Percentiles rank a stretch among this genome's conserved stretches.
Evolutionary conservation across 2,797 vertebrate genomes (phyloP).

Genomic region (Anguilla marmorata): DNA sequence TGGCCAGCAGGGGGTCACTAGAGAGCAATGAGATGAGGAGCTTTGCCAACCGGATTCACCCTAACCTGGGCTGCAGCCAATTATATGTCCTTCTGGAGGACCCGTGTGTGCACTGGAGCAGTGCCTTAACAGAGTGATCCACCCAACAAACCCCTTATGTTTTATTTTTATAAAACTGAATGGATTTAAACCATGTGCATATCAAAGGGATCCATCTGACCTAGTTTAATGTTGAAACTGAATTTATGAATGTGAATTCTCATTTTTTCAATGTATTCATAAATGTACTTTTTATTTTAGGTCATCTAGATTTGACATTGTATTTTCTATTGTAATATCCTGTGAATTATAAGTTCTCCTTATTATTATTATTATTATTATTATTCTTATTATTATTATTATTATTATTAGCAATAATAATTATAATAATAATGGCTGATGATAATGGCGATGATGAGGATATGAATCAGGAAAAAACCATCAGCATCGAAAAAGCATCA

Average conservation of each 20-base stretch:
- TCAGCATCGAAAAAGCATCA: too few species aligned
- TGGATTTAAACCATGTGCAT: not conserved
- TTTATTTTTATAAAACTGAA: not conserved
- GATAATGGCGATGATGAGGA: not conserved
- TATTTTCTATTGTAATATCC: not conserved
- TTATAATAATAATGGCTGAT: not conserved
- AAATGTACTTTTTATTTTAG: not conserved
- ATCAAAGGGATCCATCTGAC: not conserved
- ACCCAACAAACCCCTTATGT: too few species aligned
- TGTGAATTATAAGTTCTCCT: not conserved
- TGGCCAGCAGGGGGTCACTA: not conserved
- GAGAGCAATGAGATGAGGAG: not conserved
- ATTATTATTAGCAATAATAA: too few species aligned
- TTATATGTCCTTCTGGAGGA: too few species aligned
- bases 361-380: not conserved
- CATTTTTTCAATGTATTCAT: not conserved
- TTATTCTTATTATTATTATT: too few species aligned
- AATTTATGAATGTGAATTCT: not conserved
- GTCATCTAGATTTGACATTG: not conserved
- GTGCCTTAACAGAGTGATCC: too few species aligned
- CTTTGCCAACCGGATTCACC: too few species aligned
- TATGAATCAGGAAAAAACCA: not conserved
- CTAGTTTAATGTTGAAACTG: not conserved
- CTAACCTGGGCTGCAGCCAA: too few species aligned
- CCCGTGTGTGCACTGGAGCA: too few species aligned